Conservation (phyloP, 2,888 invertebrate species). For the Lottia gigantea region DNA sequence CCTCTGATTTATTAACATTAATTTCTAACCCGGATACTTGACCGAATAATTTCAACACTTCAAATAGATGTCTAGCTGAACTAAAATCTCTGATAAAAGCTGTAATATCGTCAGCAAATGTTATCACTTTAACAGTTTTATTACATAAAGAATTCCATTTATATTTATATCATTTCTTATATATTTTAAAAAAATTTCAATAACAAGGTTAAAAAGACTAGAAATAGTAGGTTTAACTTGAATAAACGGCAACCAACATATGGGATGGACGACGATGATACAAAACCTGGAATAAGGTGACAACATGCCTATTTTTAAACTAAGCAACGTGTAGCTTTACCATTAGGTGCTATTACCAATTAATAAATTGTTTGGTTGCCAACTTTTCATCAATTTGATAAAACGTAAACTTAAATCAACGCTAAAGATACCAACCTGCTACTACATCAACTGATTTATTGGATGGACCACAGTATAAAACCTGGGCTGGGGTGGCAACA, state of each 20-base stretch:
- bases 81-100: not conserved
- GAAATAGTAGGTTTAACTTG: no score
- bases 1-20: constrained; percentile 7
- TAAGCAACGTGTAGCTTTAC: no score
- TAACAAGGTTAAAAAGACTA: not conserved
- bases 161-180: not conserved
- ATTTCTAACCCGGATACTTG: not conserved
- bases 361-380: no score
- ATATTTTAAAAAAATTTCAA: not conserved
- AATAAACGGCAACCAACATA: no score
- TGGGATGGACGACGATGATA: no score
- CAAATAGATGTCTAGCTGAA: not conserved
- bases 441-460: constrained; percentile 59
- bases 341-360: no score
- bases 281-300: no score
- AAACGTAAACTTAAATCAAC: not conserved
- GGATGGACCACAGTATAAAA: constrained; percentile 61
- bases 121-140: not conserved
- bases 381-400: no score
- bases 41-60: not conserved
- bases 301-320: no score
- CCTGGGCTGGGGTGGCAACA: constrained; percentile 38
- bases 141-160: not conserved
- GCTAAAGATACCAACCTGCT: constrained; percentile 45
- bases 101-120: constrained; percentile 5